Base-by-base conservation (phyloP, 2,797 vertebrate genomes). In the Sebastes itinus region DNA sequence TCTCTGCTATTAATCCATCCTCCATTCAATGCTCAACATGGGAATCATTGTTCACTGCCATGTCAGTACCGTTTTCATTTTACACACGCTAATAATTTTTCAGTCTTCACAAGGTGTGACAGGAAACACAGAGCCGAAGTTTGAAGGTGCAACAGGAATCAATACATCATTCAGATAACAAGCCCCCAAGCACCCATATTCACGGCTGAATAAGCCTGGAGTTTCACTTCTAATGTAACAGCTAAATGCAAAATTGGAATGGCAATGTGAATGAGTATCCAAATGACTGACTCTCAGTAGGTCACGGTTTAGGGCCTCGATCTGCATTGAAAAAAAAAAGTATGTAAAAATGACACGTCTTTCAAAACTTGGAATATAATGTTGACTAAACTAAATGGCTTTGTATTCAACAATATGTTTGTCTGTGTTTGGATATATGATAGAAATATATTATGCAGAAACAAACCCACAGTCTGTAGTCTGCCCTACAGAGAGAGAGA, bases 101-200 rank as follows among this genome's bases (percentile, higher is more conserved):
- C 70, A 70, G 61, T 75, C 71, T 46, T 78, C 76, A 80, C 63
- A 35, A 75, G 58, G 63, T 87, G 66, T 78, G 79, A 85, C 77
- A 68, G 69, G 52, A 78, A 83, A 77, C 72, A 72, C 55, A 58
- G 67, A 88, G 64, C 56, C 13, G 64, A 69, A 72, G 56, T 42
- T 23, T 79, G 67, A 68, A 52, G 28, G 46, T 80, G 56, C 38
- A 42, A 66, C 72, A 65, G 60, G 52, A 78, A 90, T 89, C 70
- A 62, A 87, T 89, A 78, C 59, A 72, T 87, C 87, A 84, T 82
- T 72, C 61, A 68, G 59, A 86, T 68, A 87, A 84, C 59, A 80
- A 86, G 20, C 68, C 75, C 81, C 63, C 16, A 4, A 79, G 77
- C 32, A 2, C 63, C 61, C 28, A 16, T 75, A 76, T 84, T 83